Base-by-base conservation (phyloP, 2,888 invertebrate species). In the Incurvaria masculella region DNA sequence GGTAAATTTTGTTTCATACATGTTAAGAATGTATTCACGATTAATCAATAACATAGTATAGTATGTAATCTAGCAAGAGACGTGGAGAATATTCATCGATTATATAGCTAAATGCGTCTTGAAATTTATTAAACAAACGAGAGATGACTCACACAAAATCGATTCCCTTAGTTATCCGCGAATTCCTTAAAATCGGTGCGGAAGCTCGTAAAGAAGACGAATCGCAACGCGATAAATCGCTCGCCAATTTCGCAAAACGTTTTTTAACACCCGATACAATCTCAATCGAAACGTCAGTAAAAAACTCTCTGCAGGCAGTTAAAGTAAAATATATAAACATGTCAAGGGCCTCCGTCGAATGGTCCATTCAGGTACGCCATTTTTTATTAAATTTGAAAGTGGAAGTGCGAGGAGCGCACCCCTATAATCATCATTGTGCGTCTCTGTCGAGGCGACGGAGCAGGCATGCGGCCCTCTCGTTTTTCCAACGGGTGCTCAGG, bases 261-360 rank as follows among this genome's bases (percentile, higher is more conserved):
- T 76, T 76, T 75, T 76, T 75, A 76, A 76, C 75, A 76, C 59
- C 63, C 63, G 66, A 69, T 72, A 66, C 68, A 67, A 71, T 72
- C 72, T 68, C 73, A 69, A 74, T 72, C 68, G 72, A 70, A 65
- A 71, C 70, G 68, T 66, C 66, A 67, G 69, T 68, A 69, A 75
- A 74, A 52, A 52, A 70, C 63, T 61, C 64, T 63, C 61, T 44
- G 44, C 58, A 64, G 61, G 66, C 65, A 66, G 65, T 63, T 68
- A 68, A 72, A 74, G 73, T 73, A 72, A 75, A 74, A 75, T 71
- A 69, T 75, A 72, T 72, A 72, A 75, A 74, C 71, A 75, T 67
- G 68, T 69, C 69, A 69, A 59, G 69, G 72, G 78, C 33, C 33
- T n/a, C 33, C 3, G 14, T n/a, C 33, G 14, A 72, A 68, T 69